phyloP scores from a whole-genome alignment of 2,888 invertebrate genomes.

The Biston stratarius region DNA sequence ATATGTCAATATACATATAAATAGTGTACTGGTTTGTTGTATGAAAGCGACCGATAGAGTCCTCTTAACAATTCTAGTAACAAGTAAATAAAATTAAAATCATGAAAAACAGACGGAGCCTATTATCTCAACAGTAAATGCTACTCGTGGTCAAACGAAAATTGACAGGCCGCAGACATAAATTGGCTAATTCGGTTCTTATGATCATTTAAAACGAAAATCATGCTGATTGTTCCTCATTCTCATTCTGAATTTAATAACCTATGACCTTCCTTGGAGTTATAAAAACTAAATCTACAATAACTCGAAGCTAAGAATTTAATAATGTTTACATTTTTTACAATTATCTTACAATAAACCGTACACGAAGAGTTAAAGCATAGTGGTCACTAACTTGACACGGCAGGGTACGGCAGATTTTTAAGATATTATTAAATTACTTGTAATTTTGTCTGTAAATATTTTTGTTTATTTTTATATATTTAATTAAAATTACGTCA shows the following conservation, averaged over 20 bases:
- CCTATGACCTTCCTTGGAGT: neutral
- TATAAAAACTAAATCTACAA: neutral
- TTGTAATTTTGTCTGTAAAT: no score
- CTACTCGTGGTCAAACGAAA: no score
- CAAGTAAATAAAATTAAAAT: no score
- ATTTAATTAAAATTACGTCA: neutral
- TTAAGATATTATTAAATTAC: neutral
- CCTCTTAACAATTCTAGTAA: no score
- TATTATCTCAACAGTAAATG: no score
- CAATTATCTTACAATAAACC: neutral
- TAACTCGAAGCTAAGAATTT: neutral
- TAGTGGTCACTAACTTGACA: neutral
- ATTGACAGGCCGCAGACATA: no score
- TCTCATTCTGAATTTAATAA: neutral
- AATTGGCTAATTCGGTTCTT: no score
- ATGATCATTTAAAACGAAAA: neutral
- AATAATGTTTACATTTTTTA: constrained; percentile 10
- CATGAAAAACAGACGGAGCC: no score
- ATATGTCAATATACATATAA: no score
- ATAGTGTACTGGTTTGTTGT: no score
- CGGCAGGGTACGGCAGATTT: neutral
- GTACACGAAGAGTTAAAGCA: neutral
- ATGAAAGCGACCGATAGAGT: no score
- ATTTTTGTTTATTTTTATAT: no score
- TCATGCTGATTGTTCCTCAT: neutral